Percentiles rank a stretch among this genome's conserved stretches.
Evolutionary conservation across 2,888 invertebrate species (phyloP).

Genomic region (Drosophila putrida): DNA sequence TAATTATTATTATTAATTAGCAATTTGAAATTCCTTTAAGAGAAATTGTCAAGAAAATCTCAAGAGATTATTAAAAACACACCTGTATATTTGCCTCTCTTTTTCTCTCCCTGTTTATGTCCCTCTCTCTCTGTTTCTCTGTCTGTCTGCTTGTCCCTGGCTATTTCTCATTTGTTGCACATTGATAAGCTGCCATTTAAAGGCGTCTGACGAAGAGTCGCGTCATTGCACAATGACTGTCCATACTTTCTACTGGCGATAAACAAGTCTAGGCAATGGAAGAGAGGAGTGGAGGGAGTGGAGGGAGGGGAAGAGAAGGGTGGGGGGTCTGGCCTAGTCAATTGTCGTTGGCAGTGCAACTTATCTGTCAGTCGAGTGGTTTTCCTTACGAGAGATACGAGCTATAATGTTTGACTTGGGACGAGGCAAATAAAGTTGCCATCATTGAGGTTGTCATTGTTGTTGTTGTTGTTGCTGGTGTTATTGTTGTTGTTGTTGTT

Average conservation of each 20-base stretch:
- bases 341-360: conserved; percentile 31
- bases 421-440: conserved; percentile 75
- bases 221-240: conserved; percentile 36
- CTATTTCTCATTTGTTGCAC: conserved; percentile 2
- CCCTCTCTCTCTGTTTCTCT: not conserved
- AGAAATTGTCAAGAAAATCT: too few relatives aligned
- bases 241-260: conserved; percentile 19
- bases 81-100: not conserved
- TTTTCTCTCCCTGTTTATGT: not conserved
- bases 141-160: not conserved
- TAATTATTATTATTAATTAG: too few relatives aligned
- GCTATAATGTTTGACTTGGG: conserved; percentile 51
- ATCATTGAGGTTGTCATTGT: conserved; percentile 36
- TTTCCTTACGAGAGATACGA: conserved; percentile 10
- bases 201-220: conserved; percentile 26
- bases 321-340: conserved; percentile 25
- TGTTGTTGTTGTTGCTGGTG: conserved; percentile 34
- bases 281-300: not conserved
- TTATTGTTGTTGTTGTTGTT: conserved; percentile 32
- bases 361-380: conserved; percentile 45
- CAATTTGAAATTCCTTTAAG: too few relatives aligned
- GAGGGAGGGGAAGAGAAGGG: too few relatives aligned
- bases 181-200: conserved; percentile 35
- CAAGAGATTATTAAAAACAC: too few relatives aligned
- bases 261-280: conserved; percentile 1